Percentiles rank a stretch among this genome's conserved stretches.
These are phyloP conservation scores for Pelobates cultripes DNA, from an alignment of 2,797 vertebrate genomes.

Conservation along the genomic window DNA sequence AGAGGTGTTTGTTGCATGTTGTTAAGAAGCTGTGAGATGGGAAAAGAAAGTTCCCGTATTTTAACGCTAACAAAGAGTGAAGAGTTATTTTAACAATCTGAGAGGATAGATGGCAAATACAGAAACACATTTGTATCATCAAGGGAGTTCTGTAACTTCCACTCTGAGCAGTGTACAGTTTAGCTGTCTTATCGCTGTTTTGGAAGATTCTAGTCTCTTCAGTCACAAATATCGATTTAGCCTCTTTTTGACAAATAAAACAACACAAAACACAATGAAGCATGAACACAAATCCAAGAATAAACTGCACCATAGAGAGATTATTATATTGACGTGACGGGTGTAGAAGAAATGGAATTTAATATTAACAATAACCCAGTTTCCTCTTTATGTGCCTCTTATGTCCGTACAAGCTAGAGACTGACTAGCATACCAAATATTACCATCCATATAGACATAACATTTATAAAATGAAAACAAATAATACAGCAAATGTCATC, in stretches of 20 bases:
- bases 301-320: not conserved
- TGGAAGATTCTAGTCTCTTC: not conserved
- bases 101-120: not conserved
- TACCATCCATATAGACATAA: no score
- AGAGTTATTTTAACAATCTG: not conserved
- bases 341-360: not conserved
- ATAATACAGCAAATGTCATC: no score
- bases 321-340: not conserved
- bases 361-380: not conserved
- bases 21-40: not conserved
- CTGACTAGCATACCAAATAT: no score
- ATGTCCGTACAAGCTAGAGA: not conserved
- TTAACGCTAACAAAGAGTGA: not conserved
- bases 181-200: not conserved
- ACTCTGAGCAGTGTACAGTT: not conserved
- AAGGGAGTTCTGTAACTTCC: not conserved
- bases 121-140: not conserved
- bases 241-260: not conserved
- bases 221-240: not conserved
- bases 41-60: not conserved
- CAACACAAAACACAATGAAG: not conserved
- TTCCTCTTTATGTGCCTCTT: not conserved
- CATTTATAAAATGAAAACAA: no score
- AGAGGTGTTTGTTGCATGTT: no score
- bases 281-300: not conserved